Evolutionary conservation across 2,888 invertebrate genomes (phyloP).

Genomic region (Sminthurinus aureus): DNA sequence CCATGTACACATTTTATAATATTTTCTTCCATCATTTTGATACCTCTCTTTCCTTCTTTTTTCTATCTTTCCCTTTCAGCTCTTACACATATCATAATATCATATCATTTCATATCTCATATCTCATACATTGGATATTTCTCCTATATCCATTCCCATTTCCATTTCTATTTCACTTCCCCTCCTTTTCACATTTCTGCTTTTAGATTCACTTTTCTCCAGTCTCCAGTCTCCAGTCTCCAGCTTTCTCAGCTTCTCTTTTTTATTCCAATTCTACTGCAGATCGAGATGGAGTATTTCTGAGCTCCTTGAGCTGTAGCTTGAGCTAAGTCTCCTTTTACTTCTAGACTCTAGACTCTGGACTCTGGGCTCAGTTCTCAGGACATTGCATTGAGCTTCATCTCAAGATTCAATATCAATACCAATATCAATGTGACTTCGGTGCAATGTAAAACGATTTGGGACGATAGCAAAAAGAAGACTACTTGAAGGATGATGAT

Average conservation of each 20-base stretch:
- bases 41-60: no score
- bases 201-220: not conserved
- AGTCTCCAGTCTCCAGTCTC: not conserved
- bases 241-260: not conserved
- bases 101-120: no score
- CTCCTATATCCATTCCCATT: no score
- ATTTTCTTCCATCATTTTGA: no score
- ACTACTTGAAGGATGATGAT: not conserved
- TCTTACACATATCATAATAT: no score
- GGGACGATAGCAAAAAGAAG: not conserved
- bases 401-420: conserved; percentile 15
- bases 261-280: not conserved
- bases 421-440: not conserved
- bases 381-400: not conserved
- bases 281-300: not conserved
- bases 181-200: not conserved
- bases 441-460: conserved; percentile 13
- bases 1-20: no score
- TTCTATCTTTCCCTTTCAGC: no score
- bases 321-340: no score
- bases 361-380: no score
- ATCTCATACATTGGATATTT: no score
- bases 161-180: not conserved
- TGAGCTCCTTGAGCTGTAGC: not conserved
- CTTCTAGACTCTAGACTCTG: no score